Evolutionary conservation across 2,113 vertebrate genomes (phyloP).

Genomic region (Melanerpes formicivorus): DNA sequence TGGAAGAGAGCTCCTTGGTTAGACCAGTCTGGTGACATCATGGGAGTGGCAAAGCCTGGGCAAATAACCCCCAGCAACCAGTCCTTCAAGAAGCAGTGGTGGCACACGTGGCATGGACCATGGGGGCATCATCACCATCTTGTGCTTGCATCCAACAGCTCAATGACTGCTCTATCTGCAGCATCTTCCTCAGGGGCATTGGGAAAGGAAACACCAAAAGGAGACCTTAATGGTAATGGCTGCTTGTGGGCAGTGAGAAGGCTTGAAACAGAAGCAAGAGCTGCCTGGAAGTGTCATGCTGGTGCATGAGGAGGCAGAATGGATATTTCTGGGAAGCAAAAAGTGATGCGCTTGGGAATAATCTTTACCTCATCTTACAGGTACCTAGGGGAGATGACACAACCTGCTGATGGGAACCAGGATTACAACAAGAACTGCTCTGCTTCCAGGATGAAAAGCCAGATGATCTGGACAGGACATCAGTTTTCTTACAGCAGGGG

Average conservation of each 20-base stretch:
- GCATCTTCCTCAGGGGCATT: not conserved
- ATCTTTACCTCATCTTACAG: not conserved
- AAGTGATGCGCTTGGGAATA: not conserved
- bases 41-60: not conserved
- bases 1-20: not conserved
- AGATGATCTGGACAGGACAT: not conserved
- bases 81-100: rapidly evolving
- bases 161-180: not conserved
- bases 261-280: not conserved
- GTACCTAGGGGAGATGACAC: not conserved
- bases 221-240: not conserved
- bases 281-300: not conserved
- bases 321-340: not conserved
- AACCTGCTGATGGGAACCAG: not conserved
- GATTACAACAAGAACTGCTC: not conserved
- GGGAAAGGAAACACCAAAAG: not conserved
- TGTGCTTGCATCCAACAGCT: rapidly evolving
- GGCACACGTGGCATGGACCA: rapidly evolving
- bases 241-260: not conserved
- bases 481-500: not conserved
- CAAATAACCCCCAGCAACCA: not conserved
- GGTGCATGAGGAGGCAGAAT: not conserved
- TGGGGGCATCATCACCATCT: not conserved
- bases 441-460: not conserved
- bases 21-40: not conserved